These are phyloP conservation scores for Lasioglossum marginatum DNA, from an alignment of 2,888 invertebrate genomes.

Conservation along the genomic window DNA sequence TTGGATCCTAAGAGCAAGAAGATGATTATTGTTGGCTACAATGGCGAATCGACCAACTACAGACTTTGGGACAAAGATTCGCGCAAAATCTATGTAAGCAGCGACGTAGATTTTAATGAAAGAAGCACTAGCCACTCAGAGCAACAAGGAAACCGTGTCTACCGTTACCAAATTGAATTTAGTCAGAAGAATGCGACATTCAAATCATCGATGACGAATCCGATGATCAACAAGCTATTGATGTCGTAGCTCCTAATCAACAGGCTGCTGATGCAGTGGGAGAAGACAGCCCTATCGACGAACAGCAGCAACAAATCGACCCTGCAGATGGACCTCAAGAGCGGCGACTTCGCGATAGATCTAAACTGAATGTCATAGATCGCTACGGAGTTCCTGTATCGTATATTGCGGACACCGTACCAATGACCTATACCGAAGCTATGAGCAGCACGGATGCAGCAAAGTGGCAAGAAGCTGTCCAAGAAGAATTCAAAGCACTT, in stretches of 20 bases:
- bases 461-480: not conserved
- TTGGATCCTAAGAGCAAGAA: constrained; percentile 61
- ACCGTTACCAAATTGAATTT: constrained; percentile 5
- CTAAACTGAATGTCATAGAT: not conserved
- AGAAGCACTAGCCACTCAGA: not conserved
- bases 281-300: not conserved
- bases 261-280: not conserved
- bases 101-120: constrained; percentile 73
- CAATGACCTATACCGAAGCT: not conserved
- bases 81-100: constrained; percentile 54
- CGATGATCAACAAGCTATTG: not conserved
- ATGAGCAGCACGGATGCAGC: not conserved
- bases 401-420: not conserved
- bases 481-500: not conserved
- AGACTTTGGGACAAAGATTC: constrained; percentile 65
- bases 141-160: not conserved
- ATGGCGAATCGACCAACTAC: constrained; percentile 64
- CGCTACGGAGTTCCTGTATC: not conserved
- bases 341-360: not conserved
- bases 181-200: not conserved
- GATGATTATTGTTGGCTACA: constrained; percentile 56
- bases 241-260: not conserved
- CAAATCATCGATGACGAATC: not conserved
- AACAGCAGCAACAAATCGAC: not conserved
- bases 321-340: not conserved